These are phyloP conservation scores for Chymomyza procnemis DNA, from an alignment of 2,888 invertebrate species.

Conservation along the genomic window DNA sequence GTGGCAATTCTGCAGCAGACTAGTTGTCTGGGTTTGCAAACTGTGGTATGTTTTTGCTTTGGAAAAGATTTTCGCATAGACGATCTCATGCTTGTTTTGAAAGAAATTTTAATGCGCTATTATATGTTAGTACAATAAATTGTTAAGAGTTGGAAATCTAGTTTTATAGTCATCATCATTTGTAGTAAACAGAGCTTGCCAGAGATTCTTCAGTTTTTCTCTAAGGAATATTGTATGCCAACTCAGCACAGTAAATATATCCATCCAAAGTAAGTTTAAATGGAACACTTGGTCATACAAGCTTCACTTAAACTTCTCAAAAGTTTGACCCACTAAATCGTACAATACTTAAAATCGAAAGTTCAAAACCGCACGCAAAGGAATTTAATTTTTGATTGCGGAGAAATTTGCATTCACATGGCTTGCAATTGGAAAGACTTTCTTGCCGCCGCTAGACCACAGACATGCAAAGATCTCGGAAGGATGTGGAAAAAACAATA, in stretches of 20 bases:
- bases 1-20: constrained; percentile 29
- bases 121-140: too few relatives aligned
- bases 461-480: constrained; percentile 52
- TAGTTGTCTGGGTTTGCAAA: constrained; percentile 20
- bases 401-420: constrained; percentile 3
- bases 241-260: too few relatives aligned
- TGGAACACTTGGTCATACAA: background rate
- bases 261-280: constrained; percentile 15
- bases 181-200: too few relatives aligned
- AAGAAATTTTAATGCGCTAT: too few relatives aligned
- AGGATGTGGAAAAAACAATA: constrained; percentile 1
- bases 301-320: background rate
- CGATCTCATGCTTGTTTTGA: too few relatives aligned
- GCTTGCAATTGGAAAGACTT: constrained; percentile 4
- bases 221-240: too few relatives aligned
- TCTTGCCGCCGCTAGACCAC: constrained; percentile 55
- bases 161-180: too few relatives aligned
- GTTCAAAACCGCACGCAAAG: constrained; percentile 50
- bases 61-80: too few relatives aligned
- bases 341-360: constrained; percentile 56
- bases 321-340: constrained; percentile 48
- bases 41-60: too few relatives aligned
- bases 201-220: too few relatives aligned
- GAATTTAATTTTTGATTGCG: constrained; percentile 13
- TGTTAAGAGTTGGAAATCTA: too few relatives aligned